phyloP scores from a whole-genome alignment of 2,888 invertebrate genomes.

The Rotaria macrura region DNA sequence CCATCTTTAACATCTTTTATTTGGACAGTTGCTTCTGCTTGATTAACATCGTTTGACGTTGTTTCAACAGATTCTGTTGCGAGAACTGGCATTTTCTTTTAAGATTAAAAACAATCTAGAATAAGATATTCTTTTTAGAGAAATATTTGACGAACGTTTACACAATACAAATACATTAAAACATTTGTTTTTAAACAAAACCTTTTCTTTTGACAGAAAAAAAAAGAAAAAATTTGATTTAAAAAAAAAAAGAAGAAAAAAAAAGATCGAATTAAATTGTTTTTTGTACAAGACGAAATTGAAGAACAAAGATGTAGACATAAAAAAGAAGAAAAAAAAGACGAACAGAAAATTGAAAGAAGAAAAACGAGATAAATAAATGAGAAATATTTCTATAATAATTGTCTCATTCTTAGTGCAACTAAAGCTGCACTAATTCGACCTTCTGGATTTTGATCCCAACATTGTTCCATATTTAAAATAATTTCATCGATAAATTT shows the following conservation, averaged over 20 bases:
- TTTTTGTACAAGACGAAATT: background rate
- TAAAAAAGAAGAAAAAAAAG: background rate
- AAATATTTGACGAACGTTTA: background rate
- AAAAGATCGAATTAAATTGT: too few species aligned
- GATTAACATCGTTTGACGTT: background rate
- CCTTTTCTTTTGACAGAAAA: too few species aligned
- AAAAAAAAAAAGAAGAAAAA: too few species aligned
- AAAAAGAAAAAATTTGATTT: too few species aligned
- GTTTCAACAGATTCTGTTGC: background rate
- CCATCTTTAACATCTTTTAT: constrained; percentile 12
- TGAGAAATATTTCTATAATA: background rate
- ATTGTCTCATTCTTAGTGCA: background rate
- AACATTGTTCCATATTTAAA: background rate
- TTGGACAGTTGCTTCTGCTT: background rate
- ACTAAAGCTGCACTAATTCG: background rate
- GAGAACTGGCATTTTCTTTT: background rate
- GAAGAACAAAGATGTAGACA: background rate
- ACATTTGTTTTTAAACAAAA: too few species aligned
- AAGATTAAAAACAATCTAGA: background rate
- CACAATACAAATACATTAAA: background rate
- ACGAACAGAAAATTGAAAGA: background rate
- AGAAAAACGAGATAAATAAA: background rate
- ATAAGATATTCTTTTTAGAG: background rate
- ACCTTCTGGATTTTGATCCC: background rate
- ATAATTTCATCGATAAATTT: background rate